A percentile compares a stretch with the other conserved stretches of the same genome.
phyloP scores from a whole-genome alignment of 2,888 invertebrate species.

The Masnerella sp. region DNA sequence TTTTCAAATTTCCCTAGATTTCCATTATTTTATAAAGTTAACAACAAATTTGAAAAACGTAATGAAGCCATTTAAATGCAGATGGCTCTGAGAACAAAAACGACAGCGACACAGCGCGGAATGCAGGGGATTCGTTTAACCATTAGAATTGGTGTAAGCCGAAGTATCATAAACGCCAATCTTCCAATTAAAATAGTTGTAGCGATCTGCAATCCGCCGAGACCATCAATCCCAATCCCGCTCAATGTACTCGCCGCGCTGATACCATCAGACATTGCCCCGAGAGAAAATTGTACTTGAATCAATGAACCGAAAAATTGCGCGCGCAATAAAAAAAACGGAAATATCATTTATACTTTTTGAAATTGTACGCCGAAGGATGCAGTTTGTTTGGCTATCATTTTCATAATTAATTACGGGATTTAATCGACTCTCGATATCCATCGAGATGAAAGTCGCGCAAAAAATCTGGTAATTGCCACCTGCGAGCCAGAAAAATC shows the following conservation, averaged over 20 bases:
- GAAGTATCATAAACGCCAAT: constrained; percentile 57
- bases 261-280: constrained; percentile 45
- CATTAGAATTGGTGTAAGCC: constrained; percentile 45
- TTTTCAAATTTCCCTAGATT: too few relatives aligned
- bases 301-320: constrained; percentile 51
- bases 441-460: too few relatives aligned
- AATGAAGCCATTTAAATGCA: constrained; percentile 26
- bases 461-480: too few relatives aligned
- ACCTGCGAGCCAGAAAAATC: too few relatives aligned
- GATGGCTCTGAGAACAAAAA: constrained; percentile 10
- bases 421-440: too few relatives aligned
- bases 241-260: constrained; percentile 30
- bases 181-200: constrained; percentile 58
- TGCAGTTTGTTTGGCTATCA: too few relatives aligned
- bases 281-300: constrained; percentile 44
- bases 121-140: constrained; percentile 32
- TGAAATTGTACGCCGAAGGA: too few relatives aligned
- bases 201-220: constrained; percentile 41
- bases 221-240: constrained; percentile 50
- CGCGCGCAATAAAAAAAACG: constrained; percentile 38
- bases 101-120: constrained; percentile 10
- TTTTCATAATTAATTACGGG: too few relatives aligned
- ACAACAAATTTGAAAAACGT: too few relatives aligned
- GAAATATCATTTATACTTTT: too few relatives aligned
- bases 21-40: too few relatives aligned